Base-by-base conservation (phyloP, 1,140 invertebrate species). In the Drosophila asahinai region DNA sequence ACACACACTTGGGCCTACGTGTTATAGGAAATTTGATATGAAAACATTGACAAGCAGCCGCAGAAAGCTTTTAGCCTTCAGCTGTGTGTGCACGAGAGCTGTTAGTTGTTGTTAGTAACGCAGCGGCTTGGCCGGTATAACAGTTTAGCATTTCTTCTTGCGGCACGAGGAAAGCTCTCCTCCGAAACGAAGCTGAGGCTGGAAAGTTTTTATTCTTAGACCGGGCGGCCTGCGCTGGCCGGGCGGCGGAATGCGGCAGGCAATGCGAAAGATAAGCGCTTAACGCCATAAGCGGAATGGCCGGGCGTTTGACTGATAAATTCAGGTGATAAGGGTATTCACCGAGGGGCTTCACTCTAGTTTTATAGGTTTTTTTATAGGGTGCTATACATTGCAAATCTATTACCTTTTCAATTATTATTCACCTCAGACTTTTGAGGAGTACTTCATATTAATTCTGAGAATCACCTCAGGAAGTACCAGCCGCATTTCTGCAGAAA, bases 11-110 rank as follows among this genome's bases (percentile, higher is more conserved):
- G 27, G 27, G 67, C 52, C 40, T 55, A 47, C 55, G 43, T 64
- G 59, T 38, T 65, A 75, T 55, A 59, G 63, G 52, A 77, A 52
- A 75, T 75, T 75, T 75, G 72, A 75, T 81, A 81, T 71, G 61
- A 86, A 86, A 86, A 86, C 70, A 79, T 79, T 81, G 82, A 42
- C 42, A 49, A 60, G 54, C 65, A 51, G 54, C 64, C 49, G 42
- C 52, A 47, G 25, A 51, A 70, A 87, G 80, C 83, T 86, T 77
- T 86, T 40, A 59, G 59, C 59, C 60, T 82, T 87, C 83, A 86
- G 83, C 83, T 83, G 83, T 87, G 76, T 57, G 76, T 57, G 63
- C 38, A 60, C 75, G 67, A 84, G 36, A 58, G 55, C 11, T 6
- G 14, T 51, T 51, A 14, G 65, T 67, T 54, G 78, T 75, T 87